phyloP scores from a whole-genome alignment of 2,113 vertebrate species.

The Cacatua alba region DNA sequence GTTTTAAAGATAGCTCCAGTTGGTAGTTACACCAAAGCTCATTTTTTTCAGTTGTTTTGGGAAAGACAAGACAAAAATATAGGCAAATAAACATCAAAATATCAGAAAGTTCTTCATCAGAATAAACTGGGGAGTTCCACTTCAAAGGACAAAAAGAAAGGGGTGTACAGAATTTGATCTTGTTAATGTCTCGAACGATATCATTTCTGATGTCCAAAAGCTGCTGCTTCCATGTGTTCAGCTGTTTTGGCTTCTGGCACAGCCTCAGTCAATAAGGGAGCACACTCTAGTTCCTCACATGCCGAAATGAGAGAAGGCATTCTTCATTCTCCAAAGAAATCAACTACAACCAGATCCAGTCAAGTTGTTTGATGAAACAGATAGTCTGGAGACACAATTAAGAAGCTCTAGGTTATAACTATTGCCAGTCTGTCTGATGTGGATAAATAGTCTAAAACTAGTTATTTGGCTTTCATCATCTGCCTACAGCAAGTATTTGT shows the following conservation, averaged over 20 bases:
- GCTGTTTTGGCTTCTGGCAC: slow-evolving; percentile 66
- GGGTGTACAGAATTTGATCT: slow-evolving; percentile 62
- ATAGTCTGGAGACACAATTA: not conserved
- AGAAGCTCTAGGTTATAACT: not conserved
- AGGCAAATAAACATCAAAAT: not conserved
- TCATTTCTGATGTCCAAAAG: slow-evolving; percentile 55
- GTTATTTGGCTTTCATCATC: not conserved
- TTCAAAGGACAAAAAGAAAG: slow-evolving; percentile 47
- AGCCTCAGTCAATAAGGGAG: slow-evolving; percentile 47
- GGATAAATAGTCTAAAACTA: not conserved
- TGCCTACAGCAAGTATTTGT: not conserved
- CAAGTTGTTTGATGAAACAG: not conserved
- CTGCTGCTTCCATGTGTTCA: slow-evolving; percentile 51
- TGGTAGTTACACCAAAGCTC: not conserved
- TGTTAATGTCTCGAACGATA: slow-evolving; percentile 4
- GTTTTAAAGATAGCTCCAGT: not conserved
- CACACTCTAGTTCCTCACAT: slow-evolving; percentile 60
- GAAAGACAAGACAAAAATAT: not conserved
- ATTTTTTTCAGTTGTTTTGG: not conserved
- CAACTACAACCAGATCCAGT: not conserved
- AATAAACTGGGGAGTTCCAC: not conserved
- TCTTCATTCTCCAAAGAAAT: slow-evolving; percentile 11
- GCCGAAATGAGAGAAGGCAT: slow-evolving; percentile 44
- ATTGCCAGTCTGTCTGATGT: not conserved
- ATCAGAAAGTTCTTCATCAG: not conserved